Base-by-base conservation (phyloP, 2,888 invertebrate species). In the Candidula unifasciata region DNA sequence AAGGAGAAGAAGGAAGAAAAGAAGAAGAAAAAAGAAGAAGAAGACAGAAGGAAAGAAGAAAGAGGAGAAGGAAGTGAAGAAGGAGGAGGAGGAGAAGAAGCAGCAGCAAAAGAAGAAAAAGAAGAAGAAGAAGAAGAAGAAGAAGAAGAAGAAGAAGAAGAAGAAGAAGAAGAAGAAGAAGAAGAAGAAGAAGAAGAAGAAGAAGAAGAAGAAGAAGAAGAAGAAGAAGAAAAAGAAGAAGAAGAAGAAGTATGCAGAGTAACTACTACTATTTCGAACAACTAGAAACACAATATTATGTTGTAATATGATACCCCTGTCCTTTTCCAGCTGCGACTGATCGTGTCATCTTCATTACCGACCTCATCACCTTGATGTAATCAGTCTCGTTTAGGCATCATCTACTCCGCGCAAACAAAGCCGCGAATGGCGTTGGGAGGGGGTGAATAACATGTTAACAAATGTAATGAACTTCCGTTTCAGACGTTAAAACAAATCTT, bases 261-360 rank as follows among this genome's bases (percentile, higher is more conserved):
- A 18, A 10, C 57, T 16, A 18, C 18, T 18, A 37, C 21, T 24
- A 37, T 37, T 71, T 71, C 24, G 35, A 71, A 37, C 37, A 37
- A 21, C 24, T 37, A 21, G 71, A 37, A 71, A 71, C 37, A 37
- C 35, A 37, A 71, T 35, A 24, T 24, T 8, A 71, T 35, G 35
- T 24, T 8, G 37, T 37, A 71, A 37, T n/a, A 21, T 71, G 37
- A 71, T 71, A 71, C 37, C 21, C 37, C 37, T 71, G 37, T 24
- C 24, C 21, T 21, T 16, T 5, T 60, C 35, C 18, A 16, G 18
- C 37, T 24, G 35, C 18, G 3, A 21, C 10, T 71, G 37, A 21
- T 71, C 71, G 24, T 10, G 24, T 35, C 35, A 71, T 71, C 71
- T 71, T 37, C 71, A 71, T 71, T 71, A 71, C 37, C 71, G 10